Conservation (phyloP, 1,140 invertebrate species). For the Drosophila parabipectinata region DNA sequence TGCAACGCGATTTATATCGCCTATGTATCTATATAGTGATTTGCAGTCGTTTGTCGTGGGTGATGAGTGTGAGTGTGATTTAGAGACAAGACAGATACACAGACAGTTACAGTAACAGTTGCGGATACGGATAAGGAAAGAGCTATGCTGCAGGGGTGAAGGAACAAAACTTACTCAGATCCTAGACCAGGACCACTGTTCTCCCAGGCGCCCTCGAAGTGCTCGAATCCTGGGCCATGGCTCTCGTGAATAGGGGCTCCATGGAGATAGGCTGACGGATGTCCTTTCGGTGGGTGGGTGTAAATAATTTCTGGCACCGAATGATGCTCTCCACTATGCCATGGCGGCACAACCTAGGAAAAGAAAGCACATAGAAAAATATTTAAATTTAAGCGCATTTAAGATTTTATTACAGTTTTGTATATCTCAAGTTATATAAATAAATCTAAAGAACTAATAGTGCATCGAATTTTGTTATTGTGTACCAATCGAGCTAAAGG, state of each 20-base stretch:
- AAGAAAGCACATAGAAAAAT: neutral
- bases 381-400: too few species aligned
- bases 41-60: conserved; percentile 28
- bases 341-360: conserved; percentile 74
- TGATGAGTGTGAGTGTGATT: conserved; percentile 38
- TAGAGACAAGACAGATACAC: conserved; percentile 61
- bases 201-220: conserved; percentile 84
- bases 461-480: neutral
- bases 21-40: conserved; percentile 85
- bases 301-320: conserved; percentile 77
- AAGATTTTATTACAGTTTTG: too few species aligned
- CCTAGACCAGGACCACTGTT: conserved; percentile 86
- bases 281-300: conserved; percentile 79
- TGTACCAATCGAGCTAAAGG: neutral
- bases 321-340: conserved; percentile 73
- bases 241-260: conserved; percentile 74
- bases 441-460: neutral
- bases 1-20: conserved; percentile 86
- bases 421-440: neutral
- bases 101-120: conserved; percentile 35
- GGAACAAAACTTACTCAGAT: conserved; percentile 85
- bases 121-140: neutral
- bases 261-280: conserved; percentile 82
- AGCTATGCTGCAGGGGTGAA: neutral
- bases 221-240: conserved; percentile 76